These are phyloP conservation scores for Toxotes chatareus DNA, from an alignment of 2,113 vertebrate genomes.

Conservation along the genomic window DNA sequence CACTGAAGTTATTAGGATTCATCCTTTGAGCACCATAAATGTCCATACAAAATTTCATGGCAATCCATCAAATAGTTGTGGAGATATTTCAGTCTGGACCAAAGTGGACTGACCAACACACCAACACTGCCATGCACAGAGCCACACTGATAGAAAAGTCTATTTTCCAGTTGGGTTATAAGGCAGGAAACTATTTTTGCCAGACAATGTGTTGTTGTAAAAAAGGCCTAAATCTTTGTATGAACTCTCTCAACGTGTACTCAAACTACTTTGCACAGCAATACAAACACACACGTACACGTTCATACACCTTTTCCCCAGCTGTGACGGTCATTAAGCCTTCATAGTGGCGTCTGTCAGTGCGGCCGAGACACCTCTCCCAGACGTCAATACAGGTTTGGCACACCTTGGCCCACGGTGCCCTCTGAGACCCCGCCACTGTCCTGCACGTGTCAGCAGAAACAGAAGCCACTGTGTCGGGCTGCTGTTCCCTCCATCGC, in stretches of 20 bases:
- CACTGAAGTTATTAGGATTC: not conserved
- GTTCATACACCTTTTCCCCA: slow-evolving; percentile 38
- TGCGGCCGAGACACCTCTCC: slow-evolving; percentile 68
- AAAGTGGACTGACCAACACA: not conserved
- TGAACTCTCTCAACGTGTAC: slow-evolving; percentile 3
- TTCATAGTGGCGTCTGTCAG: slow-evolving; percentile 70
- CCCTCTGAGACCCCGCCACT: slow-evolving; percentile 69
- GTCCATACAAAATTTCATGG: not conserved
- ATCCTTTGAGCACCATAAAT: not conserved
- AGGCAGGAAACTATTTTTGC: too few species aligned
- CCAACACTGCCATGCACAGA: too few species aligned
- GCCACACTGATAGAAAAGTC: not conserved
- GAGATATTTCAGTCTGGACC: not conserved
- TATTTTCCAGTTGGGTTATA: too few species aligned
- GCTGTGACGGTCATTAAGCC: slow-evolving; percentile 70
- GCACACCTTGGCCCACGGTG: slow-evolving; percentile 75
- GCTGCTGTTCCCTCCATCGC: slow-evolving; percentile 39
- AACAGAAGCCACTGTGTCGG: slow-evolving; percentile 79
- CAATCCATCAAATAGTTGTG: not conserved
- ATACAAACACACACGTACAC: slow-evolving; percentile 29
- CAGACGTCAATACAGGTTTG: slow-evolving; percentile 81
- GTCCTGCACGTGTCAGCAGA: slow-evolving; percentile 81
- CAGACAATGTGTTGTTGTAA: too few species aligned
- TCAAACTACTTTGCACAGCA: not conserved
- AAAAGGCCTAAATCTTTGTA: slow-evolving; percentile 16